A percentile compares a stretch with the other conserved stretches of the same genome.
Evolutionary conservation across 2,888 invertebrate species (phyloP).

Genomic region (Nomada fucata): DNA sequence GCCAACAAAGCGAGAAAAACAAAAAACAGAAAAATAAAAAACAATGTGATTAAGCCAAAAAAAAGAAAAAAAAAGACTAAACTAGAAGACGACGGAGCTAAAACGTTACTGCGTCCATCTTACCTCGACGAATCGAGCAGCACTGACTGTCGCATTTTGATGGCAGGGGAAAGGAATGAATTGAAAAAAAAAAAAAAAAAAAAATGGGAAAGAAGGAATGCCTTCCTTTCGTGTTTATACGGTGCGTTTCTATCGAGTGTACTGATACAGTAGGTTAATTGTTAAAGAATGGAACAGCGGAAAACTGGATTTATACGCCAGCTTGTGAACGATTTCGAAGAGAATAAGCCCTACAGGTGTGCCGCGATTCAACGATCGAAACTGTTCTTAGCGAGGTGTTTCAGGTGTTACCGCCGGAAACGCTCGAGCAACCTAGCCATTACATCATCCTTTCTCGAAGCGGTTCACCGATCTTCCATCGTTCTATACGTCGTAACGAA

Average conservation of each 20-base stretch:
- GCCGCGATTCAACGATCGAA: slow-evolving; percentile 21
- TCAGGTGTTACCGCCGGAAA: slow-evolving; percentile 59
- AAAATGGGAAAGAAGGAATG: slow-evolving; percentile 28
- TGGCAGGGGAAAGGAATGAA: background rate
- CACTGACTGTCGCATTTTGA: slow-evolving; percentile 45
- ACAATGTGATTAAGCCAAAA: background rate
- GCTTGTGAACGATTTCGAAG: slow-evolving; percentile 17
- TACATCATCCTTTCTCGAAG: slow-evolving; percentile 33
- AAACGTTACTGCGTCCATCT: slow-evolving; percentile 8
- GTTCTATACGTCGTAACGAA: slow-evolving; percentile 11
- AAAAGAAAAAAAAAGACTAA: background rate
- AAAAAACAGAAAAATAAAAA: background rate
- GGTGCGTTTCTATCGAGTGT: slow-evolving; percentile 57
- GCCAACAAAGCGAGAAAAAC: background rate
- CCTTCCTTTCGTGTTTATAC: slow-evolving; percentile 63
- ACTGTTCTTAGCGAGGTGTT: slow-evolving; percentile 30
- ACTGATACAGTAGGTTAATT: slow-evolving; percentile 50
- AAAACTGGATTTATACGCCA: slow-evolving; percentile 11
- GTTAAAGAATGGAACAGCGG: slow-evolving; percentile 16
- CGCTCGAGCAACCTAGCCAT: slow-evolving; percentile 34
- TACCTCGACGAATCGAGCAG: slow-evolving; percentile 47
- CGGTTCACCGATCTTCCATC: slow-evolving; percentile 29
- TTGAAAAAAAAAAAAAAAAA: background rate
- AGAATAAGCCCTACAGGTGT: background rate
- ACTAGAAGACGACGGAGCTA: background rate